Conservation (phyloP, 2,113 vertebrate species). For the Physeter macrocephalus region DNA sequence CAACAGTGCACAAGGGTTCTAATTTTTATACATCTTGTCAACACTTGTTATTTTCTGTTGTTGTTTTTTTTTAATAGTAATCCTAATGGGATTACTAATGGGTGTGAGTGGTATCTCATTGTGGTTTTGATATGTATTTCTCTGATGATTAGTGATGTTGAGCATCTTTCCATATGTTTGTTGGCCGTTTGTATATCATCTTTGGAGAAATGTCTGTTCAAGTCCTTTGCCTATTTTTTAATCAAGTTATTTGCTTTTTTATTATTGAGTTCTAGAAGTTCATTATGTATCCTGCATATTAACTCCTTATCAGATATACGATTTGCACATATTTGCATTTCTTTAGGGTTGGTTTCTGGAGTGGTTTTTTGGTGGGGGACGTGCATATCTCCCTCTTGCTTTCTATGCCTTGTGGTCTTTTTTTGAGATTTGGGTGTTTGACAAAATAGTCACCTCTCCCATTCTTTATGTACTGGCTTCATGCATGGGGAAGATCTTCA, state of each 20-base stretch:
- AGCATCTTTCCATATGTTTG: no score
- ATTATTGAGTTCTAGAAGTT: no score
- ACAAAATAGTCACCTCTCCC: neutral
- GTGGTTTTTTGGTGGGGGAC: no score
- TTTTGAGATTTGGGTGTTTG: neutral
- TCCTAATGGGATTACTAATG: neutral
- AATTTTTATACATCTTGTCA: neutral
- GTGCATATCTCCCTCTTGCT: neutral
- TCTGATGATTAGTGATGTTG: no score
- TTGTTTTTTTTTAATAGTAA: neutral
- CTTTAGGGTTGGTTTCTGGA: no score
- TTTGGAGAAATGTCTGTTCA: no score
- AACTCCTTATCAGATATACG: no score
- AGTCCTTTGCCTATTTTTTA: no score
- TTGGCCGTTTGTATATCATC: no score
- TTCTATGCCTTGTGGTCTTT: neutral
- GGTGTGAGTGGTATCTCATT: neutral
- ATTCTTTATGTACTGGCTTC: no score
- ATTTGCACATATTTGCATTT: neutral
- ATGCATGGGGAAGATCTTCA: neutral
- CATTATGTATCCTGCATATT: no score
- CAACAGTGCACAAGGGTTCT: neutral
- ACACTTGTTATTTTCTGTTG: neutral
- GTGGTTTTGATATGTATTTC: neutral
- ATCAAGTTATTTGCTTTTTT: no score